Evolutionary conservation across 1,140 invertebrate genomes (phyloP), one percentile per base, ranked within the genome.

Genomic region (Chelonus insularis): DNA sequence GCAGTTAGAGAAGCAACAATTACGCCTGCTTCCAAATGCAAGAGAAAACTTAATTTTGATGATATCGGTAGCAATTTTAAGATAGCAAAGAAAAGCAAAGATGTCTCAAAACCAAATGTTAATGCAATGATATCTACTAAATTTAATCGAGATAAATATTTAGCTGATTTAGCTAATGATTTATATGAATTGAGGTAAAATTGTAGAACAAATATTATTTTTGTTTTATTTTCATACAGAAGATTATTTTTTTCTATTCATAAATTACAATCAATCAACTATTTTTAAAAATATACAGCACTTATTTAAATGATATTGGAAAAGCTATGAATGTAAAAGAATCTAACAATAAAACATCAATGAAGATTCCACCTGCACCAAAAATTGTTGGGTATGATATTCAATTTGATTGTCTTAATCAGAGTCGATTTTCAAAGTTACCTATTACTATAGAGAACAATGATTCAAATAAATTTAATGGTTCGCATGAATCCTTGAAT

Each of bases 351-450:
- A 21, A 20, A 11, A 21, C n/a, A n/a, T n/a, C n/a, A n/a, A n/a
- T 48, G 9, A 12, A 6, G 0, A 51, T 60, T 25, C 34, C 47
- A 16, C 7, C 16, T 41, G 47, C 32, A 25, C 57, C 32, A 41
- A 37, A 39, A 25, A 3, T 23, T 6, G 23, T 4, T 37, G 57
- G 48, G 3, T 60, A 51, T 37, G 57, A 60, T 14, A 23, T 23
- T 14, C 47, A 60, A 29, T 60, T 60, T 39, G 57, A 60, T 60
- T 60, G 51, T 60, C 20, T 34, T n/a, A 37, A 25, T 52, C 32
- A 48, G 2, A 51, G 36, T 9, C 18, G 57, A 20, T 60, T 14
- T 36, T n/a, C 14, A 4, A 41, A 50, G 29, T 23, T 60, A 8
- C 47, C 47, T 7, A 41, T 60, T 36, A 50, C 6, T 6, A 41